These are phyloP conservation scores for Drosophila melanica DNA, from an alignment of 1,140 invertebrate genomes.

Conservation along the genomic window DNA sequence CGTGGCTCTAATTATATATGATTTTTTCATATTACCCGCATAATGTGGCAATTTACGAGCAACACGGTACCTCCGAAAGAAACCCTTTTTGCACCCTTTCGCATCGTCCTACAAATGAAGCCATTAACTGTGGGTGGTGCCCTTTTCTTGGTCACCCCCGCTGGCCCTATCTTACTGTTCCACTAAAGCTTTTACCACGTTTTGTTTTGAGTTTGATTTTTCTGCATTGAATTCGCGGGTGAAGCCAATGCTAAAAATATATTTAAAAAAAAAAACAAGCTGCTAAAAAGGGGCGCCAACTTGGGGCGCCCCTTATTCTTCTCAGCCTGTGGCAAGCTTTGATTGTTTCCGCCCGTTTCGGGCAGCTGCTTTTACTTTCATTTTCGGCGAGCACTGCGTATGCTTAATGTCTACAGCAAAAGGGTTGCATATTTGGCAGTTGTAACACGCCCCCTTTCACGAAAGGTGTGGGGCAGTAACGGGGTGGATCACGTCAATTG, in stretches of 20 bases:
- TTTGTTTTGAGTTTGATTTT: slow-evolving; percentile 61
- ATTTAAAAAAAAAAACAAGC: slow-evolving; percentile 48
- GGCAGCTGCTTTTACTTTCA: slow-evolving; percentile 48
- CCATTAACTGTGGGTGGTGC: slow-evolving; percentile 51
- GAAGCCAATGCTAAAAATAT: not conserved
- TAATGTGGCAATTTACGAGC: slow-evolving; percentile 56
- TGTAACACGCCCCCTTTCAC: slow-evolving; percentile 10
- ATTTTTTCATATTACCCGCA: slow-evolving; percentile 49
- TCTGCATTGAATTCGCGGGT: slow-evolving; percentile 55
- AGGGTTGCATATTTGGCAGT: slow-evolving; percentile 38
- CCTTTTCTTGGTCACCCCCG: slow-evolving; percentile 15
- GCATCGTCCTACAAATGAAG: slow-evolving; percentile 55
- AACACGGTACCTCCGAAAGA: slow-evolving; percentile 3
- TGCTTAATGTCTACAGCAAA: slow-evolving; percentile 56
- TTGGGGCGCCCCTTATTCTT: not conserved
- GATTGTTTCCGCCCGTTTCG: slow-evolving; percentile 58
- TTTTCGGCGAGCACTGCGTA: slow-evolving; percentile 56
- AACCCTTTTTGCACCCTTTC: slow-evolving; percentile 24
- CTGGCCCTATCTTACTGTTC: slow-evolving; percentile 11
- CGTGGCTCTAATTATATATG: slow-evolving; percentile 51
- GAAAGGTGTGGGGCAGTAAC: not conserved
- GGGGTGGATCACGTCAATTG: slow-evolving; percentile 60
- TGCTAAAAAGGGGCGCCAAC: slow-evolving; percentile 40
- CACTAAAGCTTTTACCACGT: slow-evolving; percentile 47
- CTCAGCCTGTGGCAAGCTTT: slow-evolving; percentile 61